A percentile compares a stretch with the other conserved stretches of the same genome.
Conservation (phyloP, 2,888 invertebrate species). For the Drosophila buzzatii region DNA sequence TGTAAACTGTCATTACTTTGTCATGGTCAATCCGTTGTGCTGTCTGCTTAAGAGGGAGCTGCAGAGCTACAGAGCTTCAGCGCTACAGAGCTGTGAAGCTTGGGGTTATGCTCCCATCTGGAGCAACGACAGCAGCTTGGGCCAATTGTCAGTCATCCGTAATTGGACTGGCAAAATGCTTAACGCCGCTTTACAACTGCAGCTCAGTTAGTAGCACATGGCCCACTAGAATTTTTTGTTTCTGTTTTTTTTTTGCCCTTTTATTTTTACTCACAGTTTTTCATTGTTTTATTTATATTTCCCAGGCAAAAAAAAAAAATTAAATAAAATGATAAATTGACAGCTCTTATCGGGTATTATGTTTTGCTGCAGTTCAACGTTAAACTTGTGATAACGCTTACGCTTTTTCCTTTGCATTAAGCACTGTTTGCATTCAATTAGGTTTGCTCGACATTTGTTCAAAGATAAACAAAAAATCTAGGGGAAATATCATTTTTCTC, state of each 20-base stretch:
- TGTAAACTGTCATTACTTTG: conserved; percentile 79
- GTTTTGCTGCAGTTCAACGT: conserved; percentile 34
- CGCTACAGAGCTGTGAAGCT: background rate
- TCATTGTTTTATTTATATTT: conserved; percentile 10
- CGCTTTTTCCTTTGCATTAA: conserved; percentile 18
- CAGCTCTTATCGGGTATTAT: conserved; percentile 75
- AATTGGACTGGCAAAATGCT: conserved; percentile 63
- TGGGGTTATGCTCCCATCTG: conserved; percentile 23
- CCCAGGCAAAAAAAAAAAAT: conserved; percentile 1
- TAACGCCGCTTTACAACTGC: conserved; percentile 37
- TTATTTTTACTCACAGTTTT: background rate
- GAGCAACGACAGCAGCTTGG: conserved; percentile 48
- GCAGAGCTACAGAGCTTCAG: background rate
- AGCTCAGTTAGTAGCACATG: conserved; percentile 44
- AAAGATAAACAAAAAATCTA: background rate
- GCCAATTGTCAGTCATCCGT: conserved; percentile 58
- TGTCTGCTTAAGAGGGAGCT: conserved; percentile 5
- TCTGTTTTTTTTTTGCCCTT: conserved; percentile 10
- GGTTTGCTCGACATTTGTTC: background rate
- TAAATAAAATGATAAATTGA: conserved; percentile 67
- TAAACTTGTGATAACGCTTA: conserved; percentile 37
- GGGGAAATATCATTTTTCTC: background rate
- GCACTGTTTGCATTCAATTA: conserved; percentile 57
- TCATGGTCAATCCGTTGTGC: conserved; percentile 68
- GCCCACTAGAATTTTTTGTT: conserved; percentile 36